Percentiles rank a stretch among this genome's conserved stretches.
phyloP scores from a whole-genome alignment of 1,140 invertebrate genomes.

The Drosophila sulfurigaster region DNA sequence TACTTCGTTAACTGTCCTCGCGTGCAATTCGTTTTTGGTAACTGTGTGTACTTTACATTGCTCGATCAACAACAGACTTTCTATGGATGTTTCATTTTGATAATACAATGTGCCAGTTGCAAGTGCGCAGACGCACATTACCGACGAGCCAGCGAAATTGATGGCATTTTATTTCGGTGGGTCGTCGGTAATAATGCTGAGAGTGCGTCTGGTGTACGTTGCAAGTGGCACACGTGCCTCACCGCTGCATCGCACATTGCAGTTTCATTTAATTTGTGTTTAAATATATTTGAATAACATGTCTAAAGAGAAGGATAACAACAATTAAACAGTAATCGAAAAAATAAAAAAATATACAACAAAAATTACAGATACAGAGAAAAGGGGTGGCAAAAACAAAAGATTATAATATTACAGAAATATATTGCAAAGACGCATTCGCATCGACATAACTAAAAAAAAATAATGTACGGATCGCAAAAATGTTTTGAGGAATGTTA shows the following conservation, averaged over 20 bases:
- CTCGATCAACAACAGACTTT: conserved; percentile 71
- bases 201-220: conserved; percentile 38
- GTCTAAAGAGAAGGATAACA: conserved; percentile 60
- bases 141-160: conserved; percentile 67
- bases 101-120: conserved; percentile 54
- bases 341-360: conserved; percentile 47
- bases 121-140: conserved; percentile 47
- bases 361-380: conserved; percentile 65
- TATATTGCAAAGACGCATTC: conserved; percentile 33
- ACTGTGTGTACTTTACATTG: conserved; percentile 46
- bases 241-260: conserved; percentile 40
- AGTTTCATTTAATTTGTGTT: conserved; percentile 35
- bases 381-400: conserved; percentile 32
- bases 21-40: conserved; percentile 38
- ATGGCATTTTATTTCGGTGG: conserved; percentile 59
- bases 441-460: conserved; percentile 35
- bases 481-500: conserved; percentile 51
- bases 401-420: conserved; percentile 26
- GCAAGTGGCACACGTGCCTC: conserved; percentile 56
- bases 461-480: conserved; percentile 27
- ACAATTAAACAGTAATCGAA: conserved; percentile 43
- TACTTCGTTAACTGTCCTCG: conserved; percentile 57
- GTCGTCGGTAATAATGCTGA: conserved; percentile 71
- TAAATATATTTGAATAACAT: conserved; percentile 42
- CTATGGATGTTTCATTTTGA: conserved; percentile 15